A percentile compares a stretch with the other conserved stretches of the same genome.
Evolutionary conservation across 2,888 invertebrate species (phyloP).

Genomic region (Empis stercorea): DNA sequence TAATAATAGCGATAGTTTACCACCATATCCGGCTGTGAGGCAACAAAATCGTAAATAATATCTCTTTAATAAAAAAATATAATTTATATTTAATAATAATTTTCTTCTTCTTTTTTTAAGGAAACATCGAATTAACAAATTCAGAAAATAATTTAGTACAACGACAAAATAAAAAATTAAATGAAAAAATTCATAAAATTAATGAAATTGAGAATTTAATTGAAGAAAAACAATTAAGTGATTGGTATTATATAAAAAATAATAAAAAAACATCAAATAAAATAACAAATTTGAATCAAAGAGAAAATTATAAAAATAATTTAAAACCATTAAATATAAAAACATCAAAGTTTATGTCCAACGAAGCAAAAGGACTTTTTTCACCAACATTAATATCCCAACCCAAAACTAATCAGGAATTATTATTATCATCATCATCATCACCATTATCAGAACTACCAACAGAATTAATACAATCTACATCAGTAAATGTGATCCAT

Average conservation of each 20-base stretch:
- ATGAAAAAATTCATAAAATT: background rate
- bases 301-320: background rate
- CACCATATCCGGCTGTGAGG: slow-evolving; percentile 10
- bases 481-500: background rate
- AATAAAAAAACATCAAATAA: background rate
- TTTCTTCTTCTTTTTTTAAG: too few relatives aligned
- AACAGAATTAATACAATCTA: too few relatives aligned
- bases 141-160: too few relatives aligned
- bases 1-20: slow-evolving; percentile 11
- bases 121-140: too few relatives aligned
- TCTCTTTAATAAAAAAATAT: too few relatives aligned
- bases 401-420: background rate
- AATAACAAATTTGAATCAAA: background rate
- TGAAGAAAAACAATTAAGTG: slow-evolving; percentile 20
- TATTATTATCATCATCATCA: slow-evolving; percentile 2
- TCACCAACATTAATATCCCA: too few relatives aligned
- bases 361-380: background rate
- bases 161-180: background rate
- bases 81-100: too few relatives aligned
- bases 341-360: background rate
- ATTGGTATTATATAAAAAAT: slow-evolving; percentile 22
- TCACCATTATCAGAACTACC: background rate
- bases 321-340: slow-evolving; percentile 6
- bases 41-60: too few relatives aligned
- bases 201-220: background rate